phyloP scores from a whole-genome alignment of 2,797 vertebrate genomes.

The Semotilus atromaculatus region DNA sequence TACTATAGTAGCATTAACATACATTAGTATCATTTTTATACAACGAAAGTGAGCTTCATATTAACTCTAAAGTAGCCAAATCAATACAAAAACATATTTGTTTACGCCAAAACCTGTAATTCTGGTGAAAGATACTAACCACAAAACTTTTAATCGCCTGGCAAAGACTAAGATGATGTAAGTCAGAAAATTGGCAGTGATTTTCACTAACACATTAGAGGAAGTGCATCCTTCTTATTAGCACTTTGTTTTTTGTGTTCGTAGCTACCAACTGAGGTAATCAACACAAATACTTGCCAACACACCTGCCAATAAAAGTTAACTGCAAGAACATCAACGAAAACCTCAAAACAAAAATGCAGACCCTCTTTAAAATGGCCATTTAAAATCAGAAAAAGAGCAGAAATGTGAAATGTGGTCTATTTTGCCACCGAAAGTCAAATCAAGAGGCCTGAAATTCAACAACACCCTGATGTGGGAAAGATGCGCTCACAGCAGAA shows the following conservation, averaged over 20 bases:
- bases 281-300: conserved; percentile 13
- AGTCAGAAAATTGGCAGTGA: not conserved
- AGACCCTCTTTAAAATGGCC: conserved; percentile 47
- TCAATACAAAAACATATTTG: not conserved
- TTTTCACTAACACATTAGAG: not conserved
- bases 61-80: not conserved
- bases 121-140: not conserved
- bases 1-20: not conserved
- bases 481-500: conserved; percentile 56
- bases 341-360: conserved; percentile 23
- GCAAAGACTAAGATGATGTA: not conserved
- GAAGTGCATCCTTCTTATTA: not conserved
- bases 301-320: conserved; percentile 11
- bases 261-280: conserved; percentile 14
- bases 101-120: not conserved
- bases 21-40: not conserved
- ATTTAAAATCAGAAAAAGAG: conserved; percentile 63
- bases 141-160: not conserved
- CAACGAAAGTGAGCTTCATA: no score
- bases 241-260: not conserved
- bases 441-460: conserved; percentile 73
- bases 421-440: conserved; percentile 72
- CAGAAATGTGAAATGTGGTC: conserved; percentile 69
- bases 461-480: conserved; percentile 61
- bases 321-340: not conserved